Base-by-base conservation (phyloP, 35 echinoderm and acorn worm species). In the Apostichopus parvimensis region DNA sequence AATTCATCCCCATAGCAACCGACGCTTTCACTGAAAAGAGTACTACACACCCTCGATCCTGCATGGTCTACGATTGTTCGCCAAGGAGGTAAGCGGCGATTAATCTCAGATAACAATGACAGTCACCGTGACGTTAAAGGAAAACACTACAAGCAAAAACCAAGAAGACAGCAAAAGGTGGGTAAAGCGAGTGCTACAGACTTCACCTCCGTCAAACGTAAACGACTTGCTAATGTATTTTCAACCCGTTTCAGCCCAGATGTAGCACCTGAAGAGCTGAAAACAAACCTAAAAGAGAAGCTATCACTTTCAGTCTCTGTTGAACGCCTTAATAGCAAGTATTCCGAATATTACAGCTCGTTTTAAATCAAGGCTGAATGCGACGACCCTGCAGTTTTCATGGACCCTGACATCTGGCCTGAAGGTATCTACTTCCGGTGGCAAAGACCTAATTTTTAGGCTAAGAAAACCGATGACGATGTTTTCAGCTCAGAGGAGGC, bases 381-480 rank as follows among this genome's bases (percentile, higher is more conserved):
- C 54, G 79, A 82, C 52, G 18, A 18, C 10, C 79, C 54, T 15
- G 18, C 28, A 13, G 79, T 82, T 11, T 82, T 82, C 54, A 82
- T 82, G 79, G 79, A 82, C 54, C 79, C 79, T 12, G 79, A 82
- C 26, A 57, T 82, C 53, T 82, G 79, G 79, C 52, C 54, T 82
- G 79, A 82, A 45, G 34, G 34, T 45, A 45, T 45, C 34, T 45
- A 45, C 34, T 45, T 45, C 34, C 34, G 34, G 34, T 82, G 79
- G 52, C 57, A 15, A 2, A 82, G 79, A 82, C 52, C 79, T 52
- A 82, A 54, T 54, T 45, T 8, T 8, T 11, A 56, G 57, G 52
- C 54, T 1, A 82, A 54, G 52, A 54, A 82, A 66, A 66, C 9
- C 15, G 9, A 66, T 11, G 79, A 54, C 54, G 79, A 82, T 15